Base-by-base conservation (phyloP, 2,797 vertebrate genomes). In the Premnoplex brunnescens region DNA sequence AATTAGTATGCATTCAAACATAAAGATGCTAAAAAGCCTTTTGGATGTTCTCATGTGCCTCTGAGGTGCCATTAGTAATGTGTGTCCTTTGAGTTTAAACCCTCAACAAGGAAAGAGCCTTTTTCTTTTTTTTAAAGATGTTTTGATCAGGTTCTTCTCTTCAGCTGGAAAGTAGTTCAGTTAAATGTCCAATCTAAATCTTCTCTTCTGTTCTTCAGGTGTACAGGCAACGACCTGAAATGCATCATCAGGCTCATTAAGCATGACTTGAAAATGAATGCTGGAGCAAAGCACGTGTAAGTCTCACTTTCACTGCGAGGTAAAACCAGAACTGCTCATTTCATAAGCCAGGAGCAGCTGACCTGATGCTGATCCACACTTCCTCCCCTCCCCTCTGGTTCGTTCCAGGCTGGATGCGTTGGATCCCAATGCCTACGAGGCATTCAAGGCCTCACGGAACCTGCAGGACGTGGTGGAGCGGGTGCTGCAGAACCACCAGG, bases 281-380 rank as follows among this genome's bases (percentile, higher is more conserved):
- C 99, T 2, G 99, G 99, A 59, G 99, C 99, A 2, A 99, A 99
- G 97, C 99, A 99, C 0, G 99, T 99, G 99, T 99, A 97, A 99
- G 99, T 98, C 63, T 43, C 43, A 3, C 21, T 39, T 66, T 36
- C 24, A 1, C 3, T 44, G 43, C n/a, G 71, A 63, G 55, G 27
- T 1, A 8, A 68, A n/a, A 26, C 10, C 62, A 43, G 66, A 32
- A 37, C 4, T 0, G 14, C 14, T 43, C 10, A 0, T 62, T 37
- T 62, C 8, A 2, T 21, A 14, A 72, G 58, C 49, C 52, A 14
- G 34, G 49, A 55, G 64, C 69, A 75, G 78, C 73, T 68, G 51
- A 3, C 8, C 71, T 32, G 51, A 43, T 32, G 21, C 7, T 93
- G 62, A 88, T n/a, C 32, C 1, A 0, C 18, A 19, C 14, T 71